These are phyloP conservation scores for Dolichomitus sp. DNA, from an alignment of 2,888 invertebrate species.

Conservation along the genomic window DNA sequence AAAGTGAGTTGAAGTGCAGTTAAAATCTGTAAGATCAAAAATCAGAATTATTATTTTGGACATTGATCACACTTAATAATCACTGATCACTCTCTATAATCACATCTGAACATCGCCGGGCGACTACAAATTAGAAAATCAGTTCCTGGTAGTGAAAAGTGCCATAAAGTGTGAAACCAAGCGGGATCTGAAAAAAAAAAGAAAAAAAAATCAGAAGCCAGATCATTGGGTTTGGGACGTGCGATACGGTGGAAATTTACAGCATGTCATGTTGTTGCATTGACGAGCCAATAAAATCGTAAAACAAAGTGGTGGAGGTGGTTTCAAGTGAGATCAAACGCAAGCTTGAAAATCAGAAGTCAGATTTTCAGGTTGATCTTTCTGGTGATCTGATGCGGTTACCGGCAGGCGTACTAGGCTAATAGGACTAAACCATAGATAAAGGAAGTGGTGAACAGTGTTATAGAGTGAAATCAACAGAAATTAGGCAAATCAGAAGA, in stretches of 20 bases:
- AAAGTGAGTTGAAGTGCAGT: neutral
- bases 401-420: neutral
- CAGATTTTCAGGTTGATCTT: too few relatives aligned
- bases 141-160: neutral
- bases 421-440: neutral
- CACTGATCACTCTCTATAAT: neutral
- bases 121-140: neutral
- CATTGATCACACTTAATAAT: neutral
- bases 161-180: neutral
- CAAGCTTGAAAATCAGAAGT: neutral
- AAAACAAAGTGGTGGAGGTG: slow-evolving; percentile 5
- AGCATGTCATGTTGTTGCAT: neutral
- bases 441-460: neutral
- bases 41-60: neutral
- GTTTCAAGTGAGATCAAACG: neutral
- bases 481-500: neutral
- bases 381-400: neutral
- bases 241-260: neutral
- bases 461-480: slow-evolving; percentile 1
- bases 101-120: neutral
- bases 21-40: neutral
- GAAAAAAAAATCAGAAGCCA: neutral
- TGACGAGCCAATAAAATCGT: neutral
- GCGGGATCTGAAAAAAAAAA: neutral
- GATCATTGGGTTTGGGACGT: neutral